Evolutionary conservation across 2,888 invertebrate species (phyloP).

Genomic region (Tetragonisca angustula): DNA sequence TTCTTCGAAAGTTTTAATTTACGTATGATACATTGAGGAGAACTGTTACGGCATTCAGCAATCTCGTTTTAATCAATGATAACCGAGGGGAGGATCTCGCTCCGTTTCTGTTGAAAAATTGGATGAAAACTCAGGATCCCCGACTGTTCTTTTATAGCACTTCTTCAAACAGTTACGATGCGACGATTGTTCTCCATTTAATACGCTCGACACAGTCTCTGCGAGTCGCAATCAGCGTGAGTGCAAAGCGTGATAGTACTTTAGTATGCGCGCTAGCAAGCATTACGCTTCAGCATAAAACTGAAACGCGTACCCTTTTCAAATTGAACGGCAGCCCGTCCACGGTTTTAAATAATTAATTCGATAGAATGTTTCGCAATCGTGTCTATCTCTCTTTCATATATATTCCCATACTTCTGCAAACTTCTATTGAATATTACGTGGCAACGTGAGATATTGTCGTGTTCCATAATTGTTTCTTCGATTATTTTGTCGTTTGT

Average conservation of each 20-base stretch:
- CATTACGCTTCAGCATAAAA: slow-evolving; percentile 42
- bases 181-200: slow-evolving; percentile 55
- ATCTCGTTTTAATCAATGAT: not conserved
- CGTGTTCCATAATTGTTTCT: too few relatives aligned
- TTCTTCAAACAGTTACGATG: slow-evolving; percentile 39
- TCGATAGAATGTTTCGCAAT: not conserved
- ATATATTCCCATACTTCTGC: too few relatives aligned
- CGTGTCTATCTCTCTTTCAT: too few relatives aligned
- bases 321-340: slow-evolving; percentile 12
- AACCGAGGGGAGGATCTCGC: not conserved
- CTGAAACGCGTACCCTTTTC: slow-evolving; percentile 33
- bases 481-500: too few relatives aligned
- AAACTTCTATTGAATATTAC: too few relatives aligned
- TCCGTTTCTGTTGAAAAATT: not conserved
- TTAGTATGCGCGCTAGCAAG: slow-evolving; percentile 48
- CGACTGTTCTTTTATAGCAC: not conserved
- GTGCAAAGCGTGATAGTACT: slow-evolving; percentile 76
- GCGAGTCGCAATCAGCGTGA: slow-evolving; percentile 80
- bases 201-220: slow-evolving; percentile 73
- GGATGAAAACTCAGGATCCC: slow-evolving; percentile 4
- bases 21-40: not conserved
- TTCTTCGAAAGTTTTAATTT: not conserved
- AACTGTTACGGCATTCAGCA: not conserved
- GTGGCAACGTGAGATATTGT: too few relatives aligned
- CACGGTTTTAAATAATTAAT: slow-evolving; percentile 42